phyloP scores from a whole-genome alignment of 2,888 invertebrate species.

The Ectemnius lituratus region DNA sequence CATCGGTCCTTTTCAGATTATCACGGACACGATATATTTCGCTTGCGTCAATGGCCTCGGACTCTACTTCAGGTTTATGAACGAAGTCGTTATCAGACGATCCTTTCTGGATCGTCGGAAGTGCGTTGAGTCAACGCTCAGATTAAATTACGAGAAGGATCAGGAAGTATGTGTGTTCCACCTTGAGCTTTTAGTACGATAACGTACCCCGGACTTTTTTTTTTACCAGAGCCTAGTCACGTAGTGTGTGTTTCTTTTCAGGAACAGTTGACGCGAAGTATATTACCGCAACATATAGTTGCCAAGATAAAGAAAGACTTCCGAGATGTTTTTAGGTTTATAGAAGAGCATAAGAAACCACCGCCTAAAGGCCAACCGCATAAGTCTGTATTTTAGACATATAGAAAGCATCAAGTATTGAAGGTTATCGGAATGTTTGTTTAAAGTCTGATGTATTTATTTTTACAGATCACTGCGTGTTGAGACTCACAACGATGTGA shows the following conservation, averaged over 20 bases:
- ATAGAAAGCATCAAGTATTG: neutral
- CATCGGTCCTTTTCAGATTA: conserved; percentile 79
- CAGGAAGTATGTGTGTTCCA: conserved; percentile 86
- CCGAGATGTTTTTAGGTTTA: conserved; percentile 77
- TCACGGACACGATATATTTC: conserved; percentile 86
- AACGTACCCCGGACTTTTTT: too few species aligned
- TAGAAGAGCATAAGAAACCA: conserved; percentile 75
- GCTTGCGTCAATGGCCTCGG: conserved; percentile 89
- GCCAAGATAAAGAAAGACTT: conserved; percentile 81
- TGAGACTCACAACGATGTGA: conserved; percentile 92
- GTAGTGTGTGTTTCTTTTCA: conserved; percentile 68
- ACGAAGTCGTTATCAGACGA: conserved; percentile 91
- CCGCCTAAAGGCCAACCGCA: conserved; percentile 75
- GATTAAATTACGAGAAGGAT: conserved; percentile 89
- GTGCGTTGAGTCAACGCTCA: conserved; percentile 90
- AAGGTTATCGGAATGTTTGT: neutral
- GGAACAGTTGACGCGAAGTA: conserved; percentile 91
- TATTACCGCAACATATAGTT: conserved; percentile 92
- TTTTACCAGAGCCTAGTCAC: neutral
- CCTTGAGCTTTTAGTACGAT: neutral
- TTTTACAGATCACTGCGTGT: conserved; percentile 84
- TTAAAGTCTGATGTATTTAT: neutral
- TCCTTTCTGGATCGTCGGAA: conserved; percentile 93
- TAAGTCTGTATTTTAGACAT: conserved; percentile 68
- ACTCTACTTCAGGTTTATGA: conserved; percentile 92